Percentiles rank a stretch among this genome's conserved stretches.
These are phyloP conservation scores for Sebastes taczanowskii DNA, from an alignment of 2,797 vertebrate genomes.

Conservation along the genomic window DNA sequence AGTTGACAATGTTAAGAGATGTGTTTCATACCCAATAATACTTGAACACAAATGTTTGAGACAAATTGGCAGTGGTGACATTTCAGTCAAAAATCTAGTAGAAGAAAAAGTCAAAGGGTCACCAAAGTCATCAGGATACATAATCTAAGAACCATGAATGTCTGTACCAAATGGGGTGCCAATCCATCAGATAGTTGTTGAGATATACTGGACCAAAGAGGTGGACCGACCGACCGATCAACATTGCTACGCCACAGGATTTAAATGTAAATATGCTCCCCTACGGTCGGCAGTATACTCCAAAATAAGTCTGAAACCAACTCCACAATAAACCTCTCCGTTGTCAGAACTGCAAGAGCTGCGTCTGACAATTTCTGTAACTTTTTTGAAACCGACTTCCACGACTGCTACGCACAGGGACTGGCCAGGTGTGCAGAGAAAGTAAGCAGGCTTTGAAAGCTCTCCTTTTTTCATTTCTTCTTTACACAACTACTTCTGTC, in stretches of 20 bases:
- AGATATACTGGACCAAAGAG: neutral
- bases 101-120: too few relatives aligned
- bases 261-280: neutral
- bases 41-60: neutral
- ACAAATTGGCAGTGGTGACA: neutral
- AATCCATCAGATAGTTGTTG: neutral
- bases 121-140: neutral
- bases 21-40: neutral
- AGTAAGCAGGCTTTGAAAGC: neutral
- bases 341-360: neutral
- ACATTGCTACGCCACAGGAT: neutral
- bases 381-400: neutral
- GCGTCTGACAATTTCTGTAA: neutral
- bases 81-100: neutral
- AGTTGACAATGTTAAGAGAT: neutral
- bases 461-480: neutral
- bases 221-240: neutral
- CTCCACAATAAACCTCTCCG: neutral
- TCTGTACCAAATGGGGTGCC: neutral
- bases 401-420: neutral
- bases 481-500: neutral
- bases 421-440: neutral
- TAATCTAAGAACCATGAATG: neutral
- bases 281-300: neutral
- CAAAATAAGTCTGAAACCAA: neutral